Evolutionary conservation across 1,140 invertebrate species (phyloP).

Genomic region (Drosophila equinoxialis): DNA sequence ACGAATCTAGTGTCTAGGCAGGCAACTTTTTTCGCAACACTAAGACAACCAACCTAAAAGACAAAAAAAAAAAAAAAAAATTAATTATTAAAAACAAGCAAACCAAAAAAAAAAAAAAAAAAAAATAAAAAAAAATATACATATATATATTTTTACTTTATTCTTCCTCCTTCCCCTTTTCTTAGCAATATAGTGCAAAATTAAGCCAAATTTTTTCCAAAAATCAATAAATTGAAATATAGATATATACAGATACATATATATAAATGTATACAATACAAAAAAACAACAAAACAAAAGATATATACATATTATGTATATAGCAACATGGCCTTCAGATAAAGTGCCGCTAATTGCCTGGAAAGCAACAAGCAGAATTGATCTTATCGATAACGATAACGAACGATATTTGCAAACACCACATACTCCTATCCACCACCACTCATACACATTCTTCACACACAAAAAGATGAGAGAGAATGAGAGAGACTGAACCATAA

Average conservation of each 20-base stretch:
- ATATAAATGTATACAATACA: background rate
- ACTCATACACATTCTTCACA: conserved; percentile 29
- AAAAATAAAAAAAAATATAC: conserved; percentile 74
- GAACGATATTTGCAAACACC: background rate
- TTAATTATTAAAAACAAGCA: conserved; percentile 56
- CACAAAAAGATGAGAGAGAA: conserved; percentile 28
- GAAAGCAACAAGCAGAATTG: conserved; percentile 45
- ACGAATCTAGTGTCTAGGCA: conserved; percentile 23
- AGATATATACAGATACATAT: conserved; percentile 20
- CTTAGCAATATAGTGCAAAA: conserved; percentile 82
- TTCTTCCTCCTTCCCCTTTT: conserved; percentile 79
- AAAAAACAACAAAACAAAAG: no score
- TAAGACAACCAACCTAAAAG: conserved; percentile 24
- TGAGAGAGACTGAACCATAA: background rate
- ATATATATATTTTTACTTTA: conserved; percentile 83
- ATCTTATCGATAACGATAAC: conserved; percentile 25
- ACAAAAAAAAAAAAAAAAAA: conserved; percentile 43
- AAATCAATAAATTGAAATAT: conserved; percentile 40
- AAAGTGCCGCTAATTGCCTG: conserved; percentile 41
- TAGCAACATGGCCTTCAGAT: conserved; percentile 41
- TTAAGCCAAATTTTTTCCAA: conserved; percentile 77
- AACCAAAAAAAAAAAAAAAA: conserved; percentile 36
- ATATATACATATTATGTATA: conserved; percentile 26
- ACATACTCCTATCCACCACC: background rate
- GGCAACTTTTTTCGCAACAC: conserved; percentile 22